These are phyloP conservation scores for Carassius carassius DNA, from an alignment of 2,113 vertebrate genomes.

Conservation along the genomic window DNA sequence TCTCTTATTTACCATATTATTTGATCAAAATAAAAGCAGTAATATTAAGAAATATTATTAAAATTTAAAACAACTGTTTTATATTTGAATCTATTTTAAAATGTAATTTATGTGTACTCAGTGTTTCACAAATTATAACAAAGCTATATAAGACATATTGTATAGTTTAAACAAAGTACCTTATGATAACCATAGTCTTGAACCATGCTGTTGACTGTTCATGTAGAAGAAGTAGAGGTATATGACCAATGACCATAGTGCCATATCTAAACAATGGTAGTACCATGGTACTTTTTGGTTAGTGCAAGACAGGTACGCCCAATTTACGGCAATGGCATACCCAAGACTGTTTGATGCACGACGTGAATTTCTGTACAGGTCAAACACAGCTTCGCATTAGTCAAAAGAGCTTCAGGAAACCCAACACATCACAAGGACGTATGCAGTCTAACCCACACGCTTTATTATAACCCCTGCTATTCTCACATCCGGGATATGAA, in stretches of 20 bases:
- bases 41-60: not conserved
- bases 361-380: not conserved
- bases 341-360: not conserved
- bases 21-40: not conserved
- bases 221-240: not conserved
- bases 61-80: not conserved
- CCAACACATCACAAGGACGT: conserved; percentile 8
- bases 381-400: not conserved
- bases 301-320: not conserved
- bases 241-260: not conserved
- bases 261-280: not conserved
- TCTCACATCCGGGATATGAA: conserved; percentile 81
- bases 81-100: not conserved
- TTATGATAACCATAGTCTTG: not conserved
- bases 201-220: not conserved
- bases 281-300: not conserved
- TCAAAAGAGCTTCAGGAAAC: not conserved
- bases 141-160: not conserved
- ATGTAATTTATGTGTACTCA: no score
- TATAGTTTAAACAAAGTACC: not conserved
- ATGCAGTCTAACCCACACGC: conserved; percentile 25
- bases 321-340: not conserved
- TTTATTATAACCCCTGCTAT: conserved; percentile 58
- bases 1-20: not conserved
- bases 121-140: no score